Evolutionary conservation across 2,797 vertebrate species (phyloP).

Genomic region (Lacerta bilineata): DNA sequence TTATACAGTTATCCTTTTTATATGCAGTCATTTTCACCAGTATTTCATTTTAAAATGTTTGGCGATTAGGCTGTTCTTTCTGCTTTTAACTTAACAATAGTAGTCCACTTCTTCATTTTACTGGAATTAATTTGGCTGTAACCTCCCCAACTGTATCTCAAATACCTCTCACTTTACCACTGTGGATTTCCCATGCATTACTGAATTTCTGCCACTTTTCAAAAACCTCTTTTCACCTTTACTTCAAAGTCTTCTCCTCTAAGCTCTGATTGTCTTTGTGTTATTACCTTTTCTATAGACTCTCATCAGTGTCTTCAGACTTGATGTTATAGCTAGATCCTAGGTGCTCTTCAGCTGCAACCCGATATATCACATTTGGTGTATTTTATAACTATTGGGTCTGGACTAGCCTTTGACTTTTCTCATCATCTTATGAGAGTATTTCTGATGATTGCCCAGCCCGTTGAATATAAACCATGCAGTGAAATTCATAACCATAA

Average conservation of each 20-base stretch:
- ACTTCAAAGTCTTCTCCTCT: conserved; percentile 51
- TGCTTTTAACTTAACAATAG: conserved; percentile 16
- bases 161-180: conserved; percentile 24
- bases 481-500: conserved; percentile 56
- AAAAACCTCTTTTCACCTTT: conserved; percentile 35
- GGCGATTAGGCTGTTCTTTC: conserved; percentile 34
- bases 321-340: conserved; percentile 31
- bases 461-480: conserved; percentile 29
- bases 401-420: conserved; percentile 62
- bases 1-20: conserved; percentile 53
- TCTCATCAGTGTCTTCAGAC: conserved; percentile 34
- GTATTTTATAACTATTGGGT: conserved; percentile 44
- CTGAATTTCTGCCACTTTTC: conserved; percentile 47
- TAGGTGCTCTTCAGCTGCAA: conserved; percentile 40
- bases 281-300: conserved; percentile 47
- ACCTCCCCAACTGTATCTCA: conserved; percentile 23
- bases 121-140: conserved; percentile 33
- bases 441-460: conserved; percentile 50
- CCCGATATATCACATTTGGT: conserved; percentile 42
- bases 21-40: conserved; percentile 21
- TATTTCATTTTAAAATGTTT: conserved; percentile 45
- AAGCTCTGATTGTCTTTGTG: conserved; percentile 22
- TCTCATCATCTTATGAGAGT: conserved; percentile 35
- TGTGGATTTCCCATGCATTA: conserved; percentile 27
- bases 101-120: background rate